Conservation (phyloP, 1,140 invertebrate species). For the Leptonema lineaticorne region DNA sequence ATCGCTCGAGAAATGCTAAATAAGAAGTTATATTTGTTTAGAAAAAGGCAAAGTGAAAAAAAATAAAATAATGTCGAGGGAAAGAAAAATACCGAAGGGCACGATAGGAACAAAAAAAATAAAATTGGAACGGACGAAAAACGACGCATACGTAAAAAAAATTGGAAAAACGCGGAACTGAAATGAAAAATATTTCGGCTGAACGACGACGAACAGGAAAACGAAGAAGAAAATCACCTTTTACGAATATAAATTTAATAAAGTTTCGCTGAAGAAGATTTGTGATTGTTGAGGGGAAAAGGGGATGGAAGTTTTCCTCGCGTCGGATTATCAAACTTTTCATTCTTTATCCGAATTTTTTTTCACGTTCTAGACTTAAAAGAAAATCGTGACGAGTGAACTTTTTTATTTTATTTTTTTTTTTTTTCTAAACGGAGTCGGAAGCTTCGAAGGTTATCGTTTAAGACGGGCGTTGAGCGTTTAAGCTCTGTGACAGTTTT, state of each 20-base stretch:
- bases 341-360: background rate
- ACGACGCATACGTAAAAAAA: background rate
- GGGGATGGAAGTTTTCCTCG: conserved; percentile 12
- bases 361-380: background rate
- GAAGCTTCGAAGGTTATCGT: conserved; percentile 36
- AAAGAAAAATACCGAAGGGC: no score
- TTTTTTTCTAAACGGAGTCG: no score
- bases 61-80: no score
- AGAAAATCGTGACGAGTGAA: conserved; percentile 37
- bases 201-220: no score
- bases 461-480: conserved; percentile 30
- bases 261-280: conserved; percentile 34
- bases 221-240: conserved; percentile 24
- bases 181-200: conserved; percentile 26
- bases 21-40: conserved; percentile 42
- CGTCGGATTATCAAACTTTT: conserved; percentile 34
- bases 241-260: conserved; percentile 33
- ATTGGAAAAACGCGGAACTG: background rate
- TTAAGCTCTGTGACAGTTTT: conserved; percentile 36
- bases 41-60: conserved; percentile 25
- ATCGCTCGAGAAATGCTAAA: conserved; percentile 41
- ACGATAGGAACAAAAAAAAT: conserved; percentile 6
- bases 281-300: conserved; percentile 27
- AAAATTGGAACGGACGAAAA: conserved; percentile 4
- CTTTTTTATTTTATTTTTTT: no score